Base-by-base conservation (phyloP, 2,888 invertebrate genomes). In the Pelosia muscerda region DNA sequence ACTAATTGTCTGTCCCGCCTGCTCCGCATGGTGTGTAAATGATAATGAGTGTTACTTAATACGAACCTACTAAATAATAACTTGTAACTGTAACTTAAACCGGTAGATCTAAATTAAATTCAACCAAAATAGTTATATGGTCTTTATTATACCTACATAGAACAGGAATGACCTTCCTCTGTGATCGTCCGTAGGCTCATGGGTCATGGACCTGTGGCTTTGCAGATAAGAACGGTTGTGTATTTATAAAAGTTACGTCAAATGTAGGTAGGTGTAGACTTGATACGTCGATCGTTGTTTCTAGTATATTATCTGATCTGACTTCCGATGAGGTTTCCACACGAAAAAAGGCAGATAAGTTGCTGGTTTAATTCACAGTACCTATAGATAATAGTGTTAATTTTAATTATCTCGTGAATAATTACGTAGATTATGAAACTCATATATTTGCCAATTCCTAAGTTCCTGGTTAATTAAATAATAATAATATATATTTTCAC, bases 191-290 rank as follows among this genome's bases (percentile, higher is more conserved):
- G 61, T 49, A 62, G 53, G 66, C n/a, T 63, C 67, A 38, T 60
- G 69, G 78, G 77, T 78, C 78, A 77, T 56, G 68, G 49, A 74
- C 26, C 25, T 63, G 55, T 34, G 38, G 23, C 34, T 38, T 38
- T 34, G 23, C n/a, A 63, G 62, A 53, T 62, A 28, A 62, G 34
- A 55, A 25, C 42, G 19, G 19, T 19, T 19, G 6, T 0, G 19
- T 19, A 42, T 42, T 42, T 42, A 42, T 42, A 42, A 42, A 42
- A 38, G 15, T 38, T 11, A 38, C 38, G 15, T 38, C 38, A 38
- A 15, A 4, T 28, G 3, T 28, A 6, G 3, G 28, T n/a, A n/a
- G n/a, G n/a, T n/a, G n/a, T n/a, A n/a, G n/a, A n/a, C n/a, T n/a
- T n/a, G n/a, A n/a, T n/a, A 38, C 4, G 13, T 38, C 13, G 38